Percentiles rank a stretch among this genome's conserved stretches.
Conservation (phyloP, 2,797 vertebrate species). For the Apogon hyalosoma region DNA sequence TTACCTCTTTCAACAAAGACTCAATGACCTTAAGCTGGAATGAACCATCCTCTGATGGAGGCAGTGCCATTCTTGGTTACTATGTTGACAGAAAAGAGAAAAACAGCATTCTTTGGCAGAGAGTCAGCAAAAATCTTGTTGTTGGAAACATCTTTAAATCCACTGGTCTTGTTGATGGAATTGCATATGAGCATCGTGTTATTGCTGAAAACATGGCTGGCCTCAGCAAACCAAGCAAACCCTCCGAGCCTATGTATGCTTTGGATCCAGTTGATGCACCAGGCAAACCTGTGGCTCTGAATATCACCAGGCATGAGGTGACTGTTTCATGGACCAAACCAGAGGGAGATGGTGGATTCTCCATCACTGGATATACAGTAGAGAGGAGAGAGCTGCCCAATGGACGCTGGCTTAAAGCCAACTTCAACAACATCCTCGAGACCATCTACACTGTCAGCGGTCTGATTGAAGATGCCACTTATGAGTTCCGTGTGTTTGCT, state of each 20-base stretch:
- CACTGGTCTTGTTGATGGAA: slow-evolving; percentile 93
- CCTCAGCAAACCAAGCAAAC: slow-evolving; percentile 95
- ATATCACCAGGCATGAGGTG: slow-evolving; percentile 96
- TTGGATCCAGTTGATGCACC: slow-evolving; percentile 96
- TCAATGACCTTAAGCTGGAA: slow-evolving; percentile 95
- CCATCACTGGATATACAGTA: slow-evolving; percentile 96
- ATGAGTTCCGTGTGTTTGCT: slow-evolving; percentile 97
- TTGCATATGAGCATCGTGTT: slow-evolving; percentile 96
- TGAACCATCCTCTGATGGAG: slow-evolving; percentile 94
- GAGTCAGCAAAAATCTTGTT: slow-evolving; percentile 91
- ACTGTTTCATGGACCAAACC: slow-evolving; percentile 96
- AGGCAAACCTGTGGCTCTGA: slow-evolving; percentile 92
- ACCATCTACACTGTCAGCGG: slow-evolving; percentile 97
- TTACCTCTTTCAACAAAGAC: slow-evolving; percentile 93
- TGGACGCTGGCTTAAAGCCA: slow-evolving; percentile 98
- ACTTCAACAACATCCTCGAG: slow-evolving; percentile 96
- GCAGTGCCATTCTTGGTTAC: slow-evolving; percentile 95
- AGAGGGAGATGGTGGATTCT: slow-evolving; percentile 96
- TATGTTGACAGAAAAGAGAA: slow-evolving; percentile 97
- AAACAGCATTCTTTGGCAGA: slow-evolving; percentile 98
- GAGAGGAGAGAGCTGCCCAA: slow-evolving; percentile 96
- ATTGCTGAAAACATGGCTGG: slow-evolving; percentile 97
- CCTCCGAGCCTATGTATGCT: slow-evolving; percentile 92
- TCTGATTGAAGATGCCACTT: slow-evolving; percentile 93
- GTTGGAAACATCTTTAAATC: slow-evolving; percentile 98